Conservation (phyloP, 2,888 invertebrate genomes). For the Scaptomyza parva region DNA sequence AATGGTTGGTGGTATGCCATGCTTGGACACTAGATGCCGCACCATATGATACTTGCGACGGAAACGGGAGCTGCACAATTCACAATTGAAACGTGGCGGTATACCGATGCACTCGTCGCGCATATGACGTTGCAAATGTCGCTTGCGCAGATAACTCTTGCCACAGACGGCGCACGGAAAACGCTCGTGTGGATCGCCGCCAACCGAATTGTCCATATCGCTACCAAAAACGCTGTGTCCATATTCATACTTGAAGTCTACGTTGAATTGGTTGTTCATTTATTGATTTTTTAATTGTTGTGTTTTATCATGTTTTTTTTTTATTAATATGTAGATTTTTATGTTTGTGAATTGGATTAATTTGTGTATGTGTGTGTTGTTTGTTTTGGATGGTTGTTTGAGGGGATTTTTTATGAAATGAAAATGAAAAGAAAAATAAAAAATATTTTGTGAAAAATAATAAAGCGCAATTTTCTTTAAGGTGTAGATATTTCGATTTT, state of each 20-base stretch:
- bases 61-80: constrained; percentile 85
- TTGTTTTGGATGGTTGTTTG: constrained; percentile 32
- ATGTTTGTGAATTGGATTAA: constrained; percentile 25
- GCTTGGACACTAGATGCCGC: constrained; percentile 85
- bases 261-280: constrained; percentile 10
- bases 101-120: constrained; percentile 86
- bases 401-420: constrained; percentile 65
- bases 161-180: constrained; percentile 86
- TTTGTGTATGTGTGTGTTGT: constrained; percentile 23
- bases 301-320: constrained; percentile 22
- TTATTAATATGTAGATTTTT: constrained; percentile 39
- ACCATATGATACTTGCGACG: constrained; percentile 86
- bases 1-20: constrained; percentile 81
- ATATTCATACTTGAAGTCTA: constrained; percentile 63
- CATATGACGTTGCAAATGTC: constrained; percentile 87
- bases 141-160: constrained; percentile 87
- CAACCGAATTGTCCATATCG: constrained; percentile 37
- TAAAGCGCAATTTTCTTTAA: constrained; percentile 67
- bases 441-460: constrained; percentile 76
- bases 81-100: constrained; percentile 86
- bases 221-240: constrained; percentile 62
- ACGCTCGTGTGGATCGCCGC: constrained; percentile 77
- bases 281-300: constrained; percentile 19
- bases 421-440: constrained; percentile 80
- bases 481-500: constrained; percentile 37